These are phyloP conservation scores for Astropecten irregularis DNA, from an alignment of 53 echinoderm and acorn worm genomes.

Conservation along the genomic window DNA sequence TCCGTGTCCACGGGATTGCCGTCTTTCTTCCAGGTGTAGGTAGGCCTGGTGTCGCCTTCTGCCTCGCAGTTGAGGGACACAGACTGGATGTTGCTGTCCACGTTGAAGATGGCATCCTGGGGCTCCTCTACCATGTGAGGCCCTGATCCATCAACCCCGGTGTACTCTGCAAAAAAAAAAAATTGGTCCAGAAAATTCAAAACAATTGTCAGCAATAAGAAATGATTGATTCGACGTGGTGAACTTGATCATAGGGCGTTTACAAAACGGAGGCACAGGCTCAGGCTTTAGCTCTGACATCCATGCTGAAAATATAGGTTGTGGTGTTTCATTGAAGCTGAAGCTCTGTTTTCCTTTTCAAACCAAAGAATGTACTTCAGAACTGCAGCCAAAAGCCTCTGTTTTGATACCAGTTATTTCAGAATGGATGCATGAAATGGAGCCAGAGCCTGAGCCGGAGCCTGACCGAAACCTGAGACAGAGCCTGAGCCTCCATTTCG, in stretches of 20 bases:
- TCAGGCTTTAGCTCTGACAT: too few relatives aligned
- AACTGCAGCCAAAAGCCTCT: too few relatives aligned
- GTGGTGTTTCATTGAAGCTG: too few relatives aligned
- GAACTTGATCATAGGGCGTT: not conserved
- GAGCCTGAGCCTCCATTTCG: too few relatives aligned
- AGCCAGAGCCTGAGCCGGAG: too few relatives aligned
- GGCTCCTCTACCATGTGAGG: constrained; percentile 65
- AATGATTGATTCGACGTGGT: not conserved
- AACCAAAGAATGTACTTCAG: too few relatives aligned
- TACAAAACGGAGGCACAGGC: too few relatives aligned
- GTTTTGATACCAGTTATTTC: too few relatives aligned
- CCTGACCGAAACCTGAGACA: too few relatives aligned
- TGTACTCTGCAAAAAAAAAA: not conserved
- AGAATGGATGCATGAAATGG: too few relatives aligned
- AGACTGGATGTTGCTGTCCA: constrained; percentile 32
- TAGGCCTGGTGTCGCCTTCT: constrained; percentile 24
- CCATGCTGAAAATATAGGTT: too few relatives aligned
- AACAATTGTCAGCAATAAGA: not conserved
- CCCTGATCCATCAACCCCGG: constrained; percentile 37
- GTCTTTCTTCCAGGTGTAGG: constrained; percentile 58
- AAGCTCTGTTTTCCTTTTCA: too few relatives aligned
- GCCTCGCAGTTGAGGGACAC: constrained; percentile 67
- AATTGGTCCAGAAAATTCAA: not conserved
- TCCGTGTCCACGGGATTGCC: not conserved
- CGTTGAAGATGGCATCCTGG: constrained; percentile 53